A percentile compares a stretch with the other conserved stretches of the same genome.
These are phyloP conservation scores for Auanema sp. DNA, from an alignment of 2,888 invertebrate species.

Conservation along the genomic window DNA sequence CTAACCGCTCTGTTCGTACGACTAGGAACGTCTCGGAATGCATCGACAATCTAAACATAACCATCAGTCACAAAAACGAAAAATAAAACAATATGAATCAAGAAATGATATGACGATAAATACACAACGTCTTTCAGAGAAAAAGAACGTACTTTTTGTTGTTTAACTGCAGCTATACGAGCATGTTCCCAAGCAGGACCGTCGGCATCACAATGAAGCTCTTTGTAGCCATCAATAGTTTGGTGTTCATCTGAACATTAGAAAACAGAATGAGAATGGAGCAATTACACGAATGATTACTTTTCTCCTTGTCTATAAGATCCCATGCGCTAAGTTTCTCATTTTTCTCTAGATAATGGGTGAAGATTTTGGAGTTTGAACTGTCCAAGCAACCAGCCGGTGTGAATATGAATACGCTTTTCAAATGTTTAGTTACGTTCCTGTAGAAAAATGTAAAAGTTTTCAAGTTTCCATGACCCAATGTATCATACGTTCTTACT, in stretches of 20 bases:
- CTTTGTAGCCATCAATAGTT: slow-evolving; percentile 51
- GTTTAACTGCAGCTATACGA: slow-evolving; percentile 28
- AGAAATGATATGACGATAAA: too few species aligned
- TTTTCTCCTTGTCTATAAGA: slow-evolving; percentile 41
- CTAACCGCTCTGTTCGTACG: slow-evolving; percentile 36
- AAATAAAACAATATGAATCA: neutral
- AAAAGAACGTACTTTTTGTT: slow-evolving; percentile 29
- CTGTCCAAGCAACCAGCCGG: slow-evolving; percentile 51
- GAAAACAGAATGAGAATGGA: neutral
- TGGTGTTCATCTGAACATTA: slow-evolving; percentile 25
- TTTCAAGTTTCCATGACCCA: too few species aligned
- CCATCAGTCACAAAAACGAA: neutral
- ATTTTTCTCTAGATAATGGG: slow-evolving; percentile 56
- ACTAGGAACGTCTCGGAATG: slow-evolving; percentile 23
- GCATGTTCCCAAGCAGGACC: slow-evolving; percentile 41
- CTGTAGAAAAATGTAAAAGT: slow-evolving; percentile 30
- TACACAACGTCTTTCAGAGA: too few species aligned
- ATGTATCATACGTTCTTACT: slow-evolving; percentile 42
- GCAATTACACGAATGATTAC: slow-evolving; percentile 21
- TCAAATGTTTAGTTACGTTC: slow-evolving; percentile 43
- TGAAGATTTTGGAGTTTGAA: slow-evolving; percentile 41
- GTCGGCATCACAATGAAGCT: slow-evolving; percentile 41
- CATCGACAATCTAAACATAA: slow-evolving; percentile 36
- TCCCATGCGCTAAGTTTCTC: slow-evolving; percentile 56
- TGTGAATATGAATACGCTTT: slow-evolving; percentile 52